Base-by-base conservation (phyloP, 2,797 vertebrate species). In the Epinephelus malabaricus region DNA sequence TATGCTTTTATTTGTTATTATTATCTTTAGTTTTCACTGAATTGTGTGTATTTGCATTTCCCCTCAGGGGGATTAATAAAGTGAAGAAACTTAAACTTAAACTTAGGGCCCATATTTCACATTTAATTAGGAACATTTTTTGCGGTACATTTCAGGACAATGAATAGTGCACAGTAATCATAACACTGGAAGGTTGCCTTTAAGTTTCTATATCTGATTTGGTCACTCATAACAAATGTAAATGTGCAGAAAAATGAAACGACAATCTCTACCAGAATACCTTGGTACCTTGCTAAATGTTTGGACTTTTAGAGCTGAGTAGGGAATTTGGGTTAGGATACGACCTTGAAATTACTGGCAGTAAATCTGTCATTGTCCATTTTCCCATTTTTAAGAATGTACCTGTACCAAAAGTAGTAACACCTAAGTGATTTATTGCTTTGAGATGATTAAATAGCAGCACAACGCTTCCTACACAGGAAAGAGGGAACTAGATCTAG, bases 291-390 rank as follows among this genome's bases (percentile, higher is more conserved):
- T 56, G 13, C 38, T 47, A 73, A 76, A 82, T 67, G 59, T 55
- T 19, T 61, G 43, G 14, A 69, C 62, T 69, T 73, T 79, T 54
- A 64, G 49, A 38, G 66, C 65, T 53, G 53, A 60, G 50, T 17
- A 25, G 55, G 60, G 45, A 61, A 73, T 83, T 79, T 59, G 38
- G 21, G 47, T 80, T 73, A 25, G 15, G 38, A 59, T 78, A 69
- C n/a, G 17, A 62, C 17, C 61, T 60, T 71, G 49, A 84, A 78
- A 82, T 78, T 70, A 78, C 70, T 30, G 11, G 12, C 47, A 65
- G 69, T 80, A 82, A 81, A 87, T 82, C 67, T 68, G 27, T 59
- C 45, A 58, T n/a, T 60, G 69, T 63, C 73, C 56, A 47, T 69
- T 84, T 76, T 65, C 40, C 9, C 18, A 73, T 58, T 70, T 70